phyloP scores from a whole-genome alignment of 1,140 invertebrate genomes.

The Homalodisca vitripennis region DNA sequence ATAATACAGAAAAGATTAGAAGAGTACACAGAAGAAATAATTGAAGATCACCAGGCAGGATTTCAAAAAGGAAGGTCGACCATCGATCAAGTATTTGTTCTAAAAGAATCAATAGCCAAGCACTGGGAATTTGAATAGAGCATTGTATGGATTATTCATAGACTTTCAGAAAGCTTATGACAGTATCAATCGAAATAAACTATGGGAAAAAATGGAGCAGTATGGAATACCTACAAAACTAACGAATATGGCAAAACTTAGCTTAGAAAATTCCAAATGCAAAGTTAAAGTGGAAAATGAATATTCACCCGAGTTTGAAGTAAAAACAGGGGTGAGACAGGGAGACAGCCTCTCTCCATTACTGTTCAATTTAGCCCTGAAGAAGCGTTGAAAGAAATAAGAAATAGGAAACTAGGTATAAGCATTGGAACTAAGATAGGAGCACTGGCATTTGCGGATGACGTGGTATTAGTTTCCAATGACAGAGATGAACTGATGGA shows the following conservation, averaged over 20 bases:
- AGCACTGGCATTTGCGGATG: slow-evolving; percentile 24
- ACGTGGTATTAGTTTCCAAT: slow-evolving; percentile 12
- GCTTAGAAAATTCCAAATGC: slow-evolving; percentile 11
- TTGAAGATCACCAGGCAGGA: slow-evolving; percentile 31
- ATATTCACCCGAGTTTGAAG: neutral
- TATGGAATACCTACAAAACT: slow-evolving; percentile 32
- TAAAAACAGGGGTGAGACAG: slow-evolving; percentile 30
- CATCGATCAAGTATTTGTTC: slow-evolving; percentile 23
- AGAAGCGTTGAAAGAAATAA: slow-evolving; percentile 26
- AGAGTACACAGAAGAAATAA: slow-evolving; percentile 23
- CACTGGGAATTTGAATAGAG: slow-evolving; percentile 29
- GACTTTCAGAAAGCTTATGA: slow-evolving; percentile 35
- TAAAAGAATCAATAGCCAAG: slow-evolving; percentile 30
- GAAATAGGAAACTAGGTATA: neutral
- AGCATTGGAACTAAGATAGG: slow-evolving; percentile 15
- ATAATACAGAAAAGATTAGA: slow-evolving; percentile 28
- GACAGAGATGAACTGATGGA: neutral
- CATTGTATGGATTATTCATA: slow-evolving; percentile 27
- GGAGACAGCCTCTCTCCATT: slow-evolving; percentile 27
- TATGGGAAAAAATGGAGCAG: slow-evolving; percentile 24
- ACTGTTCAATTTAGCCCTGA: slow-evolving; percentile 31
- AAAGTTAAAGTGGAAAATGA: neutral
- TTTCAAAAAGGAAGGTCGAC: slow-evolving; percentile 30
- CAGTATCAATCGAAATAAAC: slow-evolving; percentile 16
- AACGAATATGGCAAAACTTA: slow-evolving; percentile 10